These are phyloP conservation scores for Lymantria monacha DNA, from an alignment of 2,888 invertebrate genomes.

Conservation along the genomic window DNA sequence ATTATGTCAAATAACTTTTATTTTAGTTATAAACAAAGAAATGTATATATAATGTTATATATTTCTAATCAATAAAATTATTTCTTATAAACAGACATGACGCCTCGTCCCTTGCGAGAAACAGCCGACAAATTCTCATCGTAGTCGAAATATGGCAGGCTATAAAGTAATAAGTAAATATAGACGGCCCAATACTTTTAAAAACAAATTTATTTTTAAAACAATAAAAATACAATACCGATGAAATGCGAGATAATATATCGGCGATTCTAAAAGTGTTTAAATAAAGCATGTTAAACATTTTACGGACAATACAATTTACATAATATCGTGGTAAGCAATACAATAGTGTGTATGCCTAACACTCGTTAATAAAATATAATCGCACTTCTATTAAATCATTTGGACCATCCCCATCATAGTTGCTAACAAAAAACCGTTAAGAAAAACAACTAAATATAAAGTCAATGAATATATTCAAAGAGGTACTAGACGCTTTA, in stretches of 20 bases:
- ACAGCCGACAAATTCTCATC: slow-evolving; percentile 67
- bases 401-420: slow-evolving; percentile 62
- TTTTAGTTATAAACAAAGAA: slow-evolving; percentile 76
- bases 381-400: slow-evolving; percentile 10
- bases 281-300: no score
- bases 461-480: slow-evolving; percentile 46
- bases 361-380: no score
- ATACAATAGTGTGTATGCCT: no score
- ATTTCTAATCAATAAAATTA: slow-evolving; percentile 72
- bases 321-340: no score
- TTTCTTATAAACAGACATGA: slow-evolving; percentile 68
- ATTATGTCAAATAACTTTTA: slow-evolving; percentile 76
- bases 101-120: slow-evolving; percentile 63
- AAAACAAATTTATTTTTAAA: slow-evolving; percentile 21
- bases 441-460: slow-evolving; percentile 51
- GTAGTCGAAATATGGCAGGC: slow-evolving; percentile 62
- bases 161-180: slow-evolving; percentile 47
- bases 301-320: no score
- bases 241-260: slow-evolving; percentile 5
- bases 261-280: background rate
- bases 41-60: slow-evolving; percentile 64
- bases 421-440: slow-evolving; percentile 45
- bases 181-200: slow-evolving; percentile 56
- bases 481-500: slow-evolving; percentile 50
- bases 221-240: slow-evolving; percentile 17